These are phyloP conservation scores for Apamea sordens DNA, from an alignment of 2,888 invertebrate species.

Conservation along the genomic window DNA sequence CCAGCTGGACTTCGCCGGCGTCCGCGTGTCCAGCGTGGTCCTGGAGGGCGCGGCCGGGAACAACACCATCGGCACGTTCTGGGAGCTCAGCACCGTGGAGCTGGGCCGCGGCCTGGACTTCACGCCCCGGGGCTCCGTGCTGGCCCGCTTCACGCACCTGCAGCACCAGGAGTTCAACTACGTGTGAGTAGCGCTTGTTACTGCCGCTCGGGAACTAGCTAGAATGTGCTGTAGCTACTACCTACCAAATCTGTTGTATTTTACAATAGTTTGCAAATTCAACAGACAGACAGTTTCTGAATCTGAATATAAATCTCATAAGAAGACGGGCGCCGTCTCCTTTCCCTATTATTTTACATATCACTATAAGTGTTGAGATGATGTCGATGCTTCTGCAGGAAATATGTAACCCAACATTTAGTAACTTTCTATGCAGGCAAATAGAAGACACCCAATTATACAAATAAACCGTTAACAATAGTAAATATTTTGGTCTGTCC, in stretches of 20 bases:
- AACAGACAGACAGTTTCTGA: too few species aligned
- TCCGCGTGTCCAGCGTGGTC: conserved; percentile 90
- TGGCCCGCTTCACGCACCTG: conserved; percentile 93
- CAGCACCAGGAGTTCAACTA: conserved; percentile 92
- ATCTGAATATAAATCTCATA: too few species aligned
- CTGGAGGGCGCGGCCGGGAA: conserved; percentile 88
- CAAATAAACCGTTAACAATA: not conserved
- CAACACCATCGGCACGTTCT: conserved; percentile 92
- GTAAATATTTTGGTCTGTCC: too few species aligned
- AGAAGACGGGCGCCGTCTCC: too few species aligned
- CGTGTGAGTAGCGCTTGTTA: conserved; percentile 75
- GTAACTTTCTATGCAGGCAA: not conserved
- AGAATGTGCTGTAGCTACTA: too few species aligned
- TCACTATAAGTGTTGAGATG: not conserved
- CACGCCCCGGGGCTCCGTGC: conserved; percentile 93
- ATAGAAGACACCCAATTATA: not conserved
- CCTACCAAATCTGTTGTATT: too few species aligned
- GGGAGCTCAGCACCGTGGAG: conserved; percentile 95
- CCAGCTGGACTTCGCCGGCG: conserved; percentile 91
- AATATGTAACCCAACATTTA: not conserved
- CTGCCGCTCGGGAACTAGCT: too few species aligned
- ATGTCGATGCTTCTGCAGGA: not conserved
- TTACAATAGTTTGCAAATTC: too few species aligned
- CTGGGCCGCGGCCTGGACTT: conserved; percentile 95
- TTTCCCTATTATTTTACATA: too few species aligned